Evolutionary conservation across 2,113 vertebrate species (phyloP), one percentile per base, ranked within the genome.

Genomic region (Leucopsar rothschildi): DNA sequence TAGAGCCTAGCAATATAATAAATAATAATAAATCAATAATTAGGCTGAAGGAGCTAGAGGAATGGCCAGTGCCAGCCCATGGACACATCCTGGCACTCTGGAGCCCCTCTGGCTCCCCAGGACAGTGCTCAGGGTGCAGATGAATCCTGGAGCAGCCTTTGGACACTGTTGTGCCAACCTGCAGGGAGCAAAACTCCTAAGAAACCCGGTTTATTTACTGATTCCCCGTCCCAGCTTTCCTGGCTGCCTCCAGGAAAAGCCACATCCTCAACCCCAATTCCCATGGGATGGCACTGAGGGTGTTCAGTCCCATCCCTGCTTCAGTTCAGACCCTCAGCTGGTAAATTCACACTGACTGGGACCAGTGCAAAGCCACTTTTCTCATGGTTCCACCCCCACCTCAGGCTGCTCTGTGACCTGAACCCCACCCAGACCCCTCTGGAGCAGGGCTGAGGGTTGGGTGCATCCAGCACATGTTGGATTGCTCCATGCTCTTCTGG

Each of bases 241-340:
- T 20, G 22, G 40, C 28, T 65, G n/a, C 3, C 45, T 86, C 40
- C n/a, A 5, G 31, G 42, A 10, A 20, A 31, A 82, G 6, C 17
- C 39, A 3, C 12, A 7, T 23, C 22, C 44, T 82, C 1, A 1
- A 16, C 9, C n/a, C 22, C 33, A 49, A 0, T 42, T 42, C 63
- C 49, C 19, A 7, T 49, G 5, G 23, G 14, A 5, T 35, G 2
- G 24, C 49, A 79, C n/a, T 3, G 39, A 37, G 16, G 17, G 8
- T 19, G 2, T 47, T 53, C 23, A 31, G 39, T 39, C 68, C 50
- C 21, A 64, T 5, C 33, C 27, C 17, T 25, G 16, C 5, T 29
- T 57, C n/a, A 15, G 6, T 16, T 33, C 2, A 2, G 14, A 39
- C 16, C 23, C 90, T 55, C 15, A 33, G 23, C 44, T 59, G 5